Evolutionary conservation across 1,140 invertebrate species (phyloP).

Genomic region (Lutraria rhynchaena): DNA sequence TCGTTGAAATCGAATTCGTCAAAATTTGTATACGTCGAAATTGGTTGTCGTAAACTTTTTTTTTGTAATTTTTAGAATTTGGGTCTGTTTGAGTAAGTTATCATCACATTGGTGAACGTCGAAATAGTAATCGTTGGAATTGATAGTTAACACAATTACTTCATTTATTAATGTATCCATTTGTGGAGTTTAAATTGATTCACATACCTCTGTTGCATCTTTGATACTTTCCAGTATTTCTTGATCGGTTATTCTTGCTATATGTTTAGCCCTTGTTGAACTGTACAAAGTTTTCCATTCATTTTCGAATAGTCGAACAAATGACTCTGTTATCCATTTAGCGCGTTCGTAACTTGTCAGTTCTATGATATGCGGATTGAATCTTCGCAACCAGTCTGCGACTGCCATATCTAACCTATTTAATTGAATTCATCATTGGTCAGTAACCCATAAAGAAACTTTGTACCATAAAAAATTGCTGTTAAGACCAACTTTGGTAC

Average conservation of each 20-base stretch:
- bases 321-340: not conserved
- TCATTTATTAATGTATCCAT: no score
- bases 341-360: slow-evolving; percentile 14
- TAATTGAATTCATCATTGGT: not conserved
- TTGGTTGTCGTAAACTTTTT: no score
- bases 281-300: slow-evolving; percentile 2
- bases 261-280: not conserved
- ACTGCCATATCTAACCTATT: not conserved
- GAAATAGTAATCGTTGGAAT: no score
- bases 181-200: no score
- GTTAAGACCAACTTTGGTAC: not conserved
- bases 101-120: no score
- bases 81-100: no score
- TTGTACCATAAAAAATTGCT: not conserved
- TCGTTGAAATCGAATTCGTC: no score
- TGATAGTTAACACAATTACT: no score
- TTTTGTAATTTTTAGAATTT: no score
- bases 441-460: not conserved
- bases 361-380: not conserved
- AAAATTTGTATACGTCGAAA: no score
- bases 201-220: slow-evolving; percentile 11
- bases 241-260: not conserved
- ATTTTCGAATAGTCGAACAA: not conserved
- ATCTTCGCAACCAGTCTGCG: not conserved
- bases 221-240: not conserved